Conservation (phyloP, 2,113 vertebrate genomes). For the Anhinga anhinga region DNA sequence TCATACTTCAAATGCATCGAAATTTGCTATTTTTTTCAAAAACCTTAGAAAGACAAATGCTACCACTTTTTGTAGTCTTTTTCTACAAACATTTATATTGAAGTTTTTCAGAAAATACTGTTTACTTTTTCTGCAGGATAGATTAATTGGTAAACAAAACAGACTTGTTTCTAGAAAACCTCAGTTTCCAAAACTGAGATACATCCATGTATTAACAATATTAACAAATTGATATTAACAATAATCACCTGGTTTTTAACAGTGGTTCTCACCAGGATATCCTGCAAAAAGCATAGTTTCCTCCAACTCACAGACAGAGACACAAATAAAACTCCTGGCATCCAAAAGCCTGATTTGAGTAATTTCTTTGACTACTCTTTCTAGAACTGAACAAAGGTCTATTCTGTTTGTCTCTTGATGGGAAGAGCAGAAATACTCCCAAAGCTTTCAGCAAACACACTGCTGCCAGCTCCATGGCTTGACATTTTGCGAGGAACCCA, state of each 20-base stretch:
- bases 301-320: neutral
- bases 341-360: neutral
- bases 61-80: neutral
- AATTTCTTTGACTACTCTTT: neutral
- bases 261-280: neutral
- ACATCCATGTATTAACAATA: neutral
- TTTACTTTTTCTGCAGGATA: neutral
- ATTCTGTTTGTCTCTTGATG: neutral
- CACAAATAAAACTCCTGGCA: neutral
- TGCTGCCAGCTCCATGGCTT: neutral
- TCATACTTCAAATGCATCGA: neutral
- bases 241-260: neutral
- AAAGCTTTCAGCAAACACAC: neutral
- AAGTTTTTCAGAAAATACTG: neutral
- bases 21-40: neutral
- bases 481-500: fast-evolving
- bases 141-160: neutral
- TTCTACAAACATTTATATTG: neutral
- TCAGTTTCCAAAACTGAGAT: neutral
- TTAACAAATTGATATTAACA: neutral
- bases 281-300: neutral
- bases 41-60: neutral
- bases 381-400: neutral
- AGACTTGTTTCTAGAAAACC: neutral
- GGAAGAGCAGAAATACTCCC: neutral